Base-by-base conservation (phyloP, 2,797 vertebrate species). In the Pangasius krempfi region DNA sequence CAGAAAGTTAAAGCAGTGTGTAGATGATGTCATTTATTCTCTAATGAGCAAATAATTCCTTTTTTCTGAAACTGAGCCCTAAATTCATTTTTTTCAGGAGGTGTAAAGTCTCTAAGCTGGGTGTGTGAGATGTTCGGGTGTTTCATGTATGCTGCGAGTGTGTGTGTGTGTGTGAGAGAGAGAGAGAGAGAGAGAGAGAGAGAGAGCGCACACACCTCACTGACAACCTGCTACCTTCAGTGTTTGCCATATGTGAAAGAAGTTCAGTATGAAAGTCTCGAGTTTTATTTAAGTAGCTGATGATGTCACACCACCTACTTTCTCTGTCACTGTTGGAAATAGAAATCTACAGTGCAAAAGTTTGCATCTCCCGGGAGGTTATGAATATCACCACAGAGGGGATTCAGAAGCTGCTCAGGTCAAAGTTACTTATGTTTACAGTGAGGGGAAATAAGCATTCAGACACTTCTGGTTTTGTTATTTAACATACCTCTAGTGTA, bases 241-340 rank as follows among this genome's bases (percentile, higher is more conserved):
- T n/a, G 75, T 78, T 52, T 6, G 47, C 47, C 44, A 47, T 64
- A 10, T 64, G 13, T 76, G 40, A 54, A 56, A 75, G 30, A 40
- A 25, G 58, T 76, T 25, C 70, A 25, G 30, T 33, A 33, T 40
- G 22, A 56, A 66, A n/a, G 87, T 37, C 12, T 37, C 4, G 30
- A 25, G 22, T 52, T 52, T 47, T 86, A 62, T 64, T 76, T 30
- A 44, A 86, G 13, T 9, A 25, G 40, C 62, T 70, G 33, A 40
- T 68, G 56, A 66, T 40, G 81, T 75, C 62, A 75, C 37, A 52
- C 30, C 62, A 93, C 73, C 44, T 13, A 50, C 73, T 47, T 44
- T 72, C 70, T 72, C 37, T 4, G 72, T 44, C 37, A 7, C 22
- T n/a, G 1, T 3, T 14, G 27, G 27, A 52, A 16, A 76, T 76